Percentiles rank a stretch among this genome's conserved stretches.
phyloP scores from a whole-genome alignment of 2,888 invertebrate species.

The Synergus japonicus region DNA sequence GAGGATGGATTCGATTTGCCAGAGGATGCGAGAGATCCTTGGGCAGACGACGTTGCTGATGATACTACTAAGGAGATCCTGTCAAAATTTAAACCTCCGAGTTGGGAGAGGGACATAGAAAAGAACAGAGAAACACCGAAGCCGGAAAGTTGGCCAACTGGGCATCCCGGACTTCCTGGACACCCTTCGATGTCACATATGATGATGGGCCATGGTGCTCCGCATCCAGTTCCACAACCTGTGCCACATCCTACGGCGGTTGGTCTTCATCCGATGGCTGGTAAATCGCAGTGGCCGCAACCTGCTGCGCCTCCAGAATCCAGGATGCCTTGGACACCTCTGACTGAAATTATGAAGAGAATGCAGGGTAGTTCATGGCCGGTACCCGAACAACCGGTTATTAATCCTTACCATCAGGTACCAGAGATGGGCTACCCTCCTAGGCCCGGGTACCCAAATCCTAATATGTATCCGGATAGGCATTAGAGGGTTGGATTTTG shows the following conservation, averaged over 20 bases:
- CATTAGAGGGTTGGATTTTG: neutral
- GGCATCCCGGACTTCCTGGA: neutral
- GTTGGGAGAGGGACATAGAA: slow-evolving; percentile 19
- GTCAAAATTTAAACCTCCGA: slow-evolving; percentile 23
- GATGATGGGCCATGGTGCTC: slow-evolving; percentile 13
- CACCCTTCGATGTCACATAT: neutral
- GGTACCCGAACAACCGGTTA: slow-evolving; percentile 9
- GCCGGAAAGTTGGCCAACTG: slow-evolving; percentile 4
- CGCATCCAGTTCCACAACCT: slow-evolving; percentile 2
- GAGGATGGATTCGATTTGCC: slow-evolving; percentile 73
- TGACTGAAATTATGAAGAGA: slow-evolving; percentile 36
- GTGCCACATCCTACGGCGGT: slow-evolving; percentile 6
- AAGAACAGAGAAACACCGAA: neutral
- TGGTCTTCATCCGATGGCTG: slow-evolving; percentile 3
- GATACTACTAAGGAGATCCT: slow-evolving; percentile 47
- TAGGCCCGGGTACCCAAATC: slow-evolving; percentile 14
- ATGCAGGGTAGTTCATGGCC: slow-evolving; percentile 34
- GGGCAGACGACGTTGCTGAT: slow-evolving; percentile 68
- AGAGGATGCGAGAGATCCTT: slow-evolving; percentile 74
- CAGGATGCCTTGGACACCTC: slow-evolving; percentile 24
- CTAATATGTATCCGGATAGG: slow-evolving; percentile 33
- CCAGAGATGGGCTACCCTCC: slow-evolving; percentile 1
- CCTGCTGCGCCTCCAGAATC: neutral
- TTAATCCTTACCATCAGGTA: slow-evolving; percentile 29
- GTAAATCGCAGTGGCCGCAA: slow-evolving; percentile 13